Base-by-base conservation (phyloP, 2,888 invertebrate species). In the Papilio protenor region DNA sequence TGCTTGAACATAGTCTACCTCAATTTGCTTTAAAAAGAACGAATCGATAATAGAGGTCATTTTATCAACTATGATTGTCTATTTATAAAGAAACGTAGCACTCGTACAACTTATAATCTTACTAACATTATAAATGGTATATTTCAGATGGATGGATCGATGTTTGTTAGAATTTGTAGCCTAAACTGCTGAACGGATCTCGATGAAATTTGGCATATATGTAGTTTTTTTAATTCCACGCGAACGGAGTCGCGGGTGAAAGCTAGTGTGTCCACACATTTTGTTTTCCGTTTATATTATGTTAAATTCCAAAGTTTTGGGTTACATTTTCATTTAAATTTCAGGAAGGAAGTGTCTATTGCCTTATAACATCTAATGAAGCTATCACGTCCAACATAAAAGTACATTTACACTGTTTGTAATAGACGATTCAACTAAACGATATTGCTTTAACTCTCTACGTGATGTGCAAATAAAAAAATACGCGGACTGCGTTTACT, bases 401-500 rank as follows among this genome's bases (percentile, higher is more conserved):
- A 59, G 74, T 71, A 77, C 75, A 75, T 77, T 77, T 75, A 77
- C 75, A 77, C 74, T 75, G 74, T 73, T 77, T 73, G 61, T 77
- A 77, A 75, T 77, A 71, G 77, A 77, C 77, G 70, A 77, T 77
- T 75, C 77, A 23, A 61, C 77, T 77, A 77, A 78, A 78, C 75
- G 75, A 75, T 78, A 78, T 75, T 72, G 57, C 78, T 55, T 75
- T 75, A 75, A 75, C 72, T 40, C 61, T 59, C 55, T 75, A 71
- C 78, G 75, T 78, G 72, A 78, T 78, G 78, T 57, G 71, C 78
- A 78, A 75, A 75, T 78, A 75, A 78, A 78, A 73, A 78, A 78
- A 75, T 70, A 77, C 71, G 64, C 75, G 55, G 75, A 64, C 75
- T 75, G 78, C 72, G 71, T 78, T 66, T 72, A 74, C 77, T 71